Evolutionary conservation across 2,113 vertebrate species (phyloP).

Genomic region (Suncus etruscus): DNA sequence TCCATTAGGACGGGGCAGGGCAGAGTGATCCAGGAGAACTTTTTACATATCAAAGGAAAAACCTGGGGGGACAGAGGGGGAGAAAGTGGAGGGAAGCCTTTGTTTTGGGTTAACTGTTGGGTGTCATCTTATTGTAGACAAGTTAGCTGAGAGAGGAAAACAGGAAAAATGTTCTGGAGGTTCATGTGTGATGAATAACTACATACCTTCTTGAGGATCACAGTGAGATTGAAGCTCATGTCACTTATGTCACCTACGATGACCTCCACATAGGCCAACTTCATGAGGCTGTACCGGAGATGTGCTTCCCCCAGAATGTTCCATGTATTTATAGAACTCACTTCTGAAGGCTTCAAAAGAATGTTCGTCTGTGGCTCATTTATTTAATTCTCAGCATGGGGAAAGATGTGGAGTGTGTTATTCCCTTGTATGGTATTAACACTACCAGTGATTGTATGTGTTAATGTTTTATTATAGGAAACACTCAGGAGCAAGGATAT

Average conservation of each 20-base stretch:
- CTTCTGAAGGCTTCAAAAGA: slow-evolving; percentile 57
- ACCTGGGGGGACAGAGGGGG: too few species aligned
- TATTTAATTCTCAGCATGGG: slow-evolving; percentile 19
- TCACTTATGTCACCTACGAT: background rate
- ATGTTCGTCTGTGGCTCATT: slow-evolving; percentile 55
- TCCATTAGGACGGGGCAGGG: too few species aligned
- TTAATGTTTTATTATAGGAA: background rate
- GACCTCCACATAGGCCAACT: background rate
- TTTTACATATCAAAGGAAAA: too few species aligned
- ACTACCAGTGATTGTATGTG: background rate
- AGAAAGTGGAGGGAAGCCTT: too few species aligned
- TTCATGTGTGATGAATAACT: background rate
- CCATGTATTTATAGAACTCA: slow-evolving; percentile 42
- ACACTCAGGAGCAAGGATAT: background rate
- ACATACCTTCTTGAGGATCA: background rate
- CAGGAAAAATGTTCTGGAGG: background rate
- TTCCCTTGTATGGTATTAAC: background rate
- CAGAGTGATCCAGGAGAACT: too few species aligned
- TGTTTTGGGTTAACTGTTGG: too few species aligned
- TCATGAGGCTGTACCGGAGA: background rate
- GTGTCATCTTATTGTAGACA: background rate
- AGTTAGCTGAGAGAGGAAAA: background rate
- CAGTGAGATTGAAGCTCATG: background rate
- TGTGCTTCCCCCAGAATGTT: slow-evolving; percentile 7
- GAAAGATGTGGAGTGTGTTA: background rate